Evolutionary conservation across 2,113 vertebrate species (phyloP).

Genomic region (Ochotona princeps): DNA sequence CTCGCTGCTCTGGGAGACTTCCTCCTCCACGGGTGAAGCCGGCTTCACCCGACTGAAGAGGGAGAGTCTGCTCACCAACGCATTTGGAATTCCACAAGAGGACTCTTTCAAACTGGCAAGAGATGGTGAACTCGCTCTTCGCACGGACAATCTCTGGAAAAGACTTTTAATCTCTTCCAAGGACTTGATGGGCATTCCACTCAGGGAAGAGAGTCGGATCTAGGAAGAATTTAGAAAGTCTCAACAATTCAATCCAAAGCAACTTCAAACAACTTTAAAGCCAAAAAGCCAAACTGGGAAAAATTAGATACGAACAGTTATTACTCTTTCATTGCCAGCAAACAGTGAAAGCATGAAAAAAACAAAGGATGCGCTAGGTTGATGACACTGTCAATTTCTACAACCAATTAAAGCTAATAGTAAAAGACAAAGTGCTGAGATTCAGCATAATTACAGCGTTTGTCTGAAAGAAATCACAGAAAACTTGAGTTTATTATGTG

Average conservation of each 20-base stretch:
- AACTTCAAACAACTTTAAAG: background rate
- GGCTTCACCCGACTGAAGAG: constrained; percentile 86
- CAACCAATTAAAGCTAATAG: background rate
- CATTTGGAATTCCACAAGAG: constrained; percentile 79
- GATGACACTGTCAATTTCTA: background rate
- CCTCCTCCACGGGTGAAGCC: constrained; percentile 77
- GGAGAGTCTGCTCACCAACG: constrained; percentile 85
- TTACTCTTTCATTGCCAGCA: background rate
- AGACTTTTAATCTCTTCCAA: constrained; percentile 93
- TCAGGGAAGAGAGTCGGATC: constrained; percentile 85
- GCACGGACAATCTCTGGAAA: constrained; percentile 91
- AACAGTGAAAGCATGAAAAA: background rate
- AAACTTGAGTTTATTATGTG: background rate
- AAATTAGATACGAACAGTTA: background rate
- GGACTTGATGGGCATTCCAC: constrained; percentile 87
- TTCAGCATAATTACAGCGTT: background rate
- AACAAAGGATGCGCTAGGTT: background rate
- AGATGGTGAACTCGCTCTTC: constrained; percentile 85
- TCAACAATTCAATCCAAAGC: background rate
- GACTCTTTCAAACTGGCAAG: constrained; percentile 76
- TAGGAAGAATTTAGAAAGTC: constrained; percentile 74
- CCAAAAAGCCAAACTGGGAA: constrained; percentile 17
- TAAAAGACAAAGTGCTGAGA: constrained; percentile 36
- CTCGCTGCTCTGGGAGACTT: background rate
- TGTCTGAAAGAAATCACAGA: constrained; percentile 18